These are phyloP conservation scores for Sicus ferrugineus DNA, from an alignment of 2,888 invertebrate species.

Conservation along the genomic window DNA sequence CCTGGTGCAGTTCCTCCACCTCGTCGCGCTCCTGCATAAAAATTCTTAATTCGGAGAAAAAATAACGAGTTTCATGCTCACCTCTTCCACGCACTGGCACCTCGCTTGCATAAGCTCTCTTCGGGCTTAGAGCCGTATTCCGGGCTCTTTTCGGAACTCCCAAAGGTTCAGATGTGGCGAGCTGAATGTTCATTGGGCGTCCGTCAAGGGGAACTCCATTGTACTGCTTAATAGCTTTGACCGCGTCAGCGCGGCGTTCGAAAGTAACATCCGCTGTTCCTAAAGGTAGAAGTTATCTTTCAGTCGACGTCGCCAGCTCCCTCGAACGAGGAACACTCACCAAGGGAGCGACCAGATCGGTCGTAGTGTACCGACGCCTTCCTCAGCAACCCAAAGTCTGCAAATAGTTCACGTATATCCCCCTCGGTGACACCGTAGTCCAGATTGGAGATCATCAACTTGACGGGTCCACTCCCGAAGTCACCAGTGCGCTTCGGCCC, in stretches of 20 bases:
- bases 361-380: slow-evolving; percentile 27
- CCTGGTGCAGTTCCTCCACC: slow-evolving; percentile 2
- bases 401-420: slow-evolving; percentile 28
- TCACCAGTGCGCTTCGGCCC: neutral
- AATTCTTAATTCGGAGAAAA: neutral
- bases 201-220: slow-evolving; percentile 31
- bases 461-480: neutral
- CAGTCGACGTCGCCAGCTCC: neutral
- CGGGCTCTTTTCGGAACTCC: slow-evolving; percentile 3
- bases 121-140: neutral
- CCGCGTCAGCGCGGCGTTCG: slow-evolving; percentile 25
- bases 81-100: slow-evolving; percentile 14
- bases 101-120: neutral
- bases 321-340: neutral
- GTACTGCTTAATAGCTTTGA: slow-evolving; percentile 31
- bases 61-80: neutral
- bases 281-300: neutral
- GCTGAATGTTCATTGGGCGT: slow-evolving; percentile 30
- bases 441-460: slow-evolving; percentile 30
- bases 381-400: slow-evolving; percentile 26
- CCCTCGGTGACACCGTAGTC: slow-evolving; percentile 29
- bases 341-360: slow-evolving; percentile 25
- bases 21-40: neutral
- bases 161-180: slow-evolving; percentile 21
- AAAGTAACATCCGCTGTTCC: slow-evolving; percentile 29